Conservation (phyloP, 2,888 invertebrate species). For the Drosophila basisetae region DNA sequence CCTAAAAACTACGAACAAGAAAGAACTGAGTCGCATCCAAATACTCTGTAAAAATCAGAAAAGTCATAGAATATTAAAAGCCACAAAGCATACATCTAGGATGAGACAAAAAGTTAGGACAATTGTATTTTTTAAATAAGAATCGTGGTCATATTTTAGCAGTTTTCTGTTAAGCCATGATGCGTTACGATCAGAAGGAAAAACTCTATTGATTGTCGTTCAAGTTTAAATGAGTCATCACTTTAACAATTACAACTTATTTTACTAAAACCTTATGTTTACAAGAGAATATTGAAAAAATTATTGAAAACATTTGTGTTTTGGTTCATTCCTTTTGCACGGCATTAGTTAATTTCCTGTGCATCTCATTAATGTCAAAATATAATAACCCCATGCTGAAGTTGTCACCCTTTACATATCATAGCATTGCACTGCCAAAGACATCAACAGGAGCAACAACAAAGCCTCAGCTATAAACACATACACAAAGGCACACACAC, state of each 20-base stretch:
- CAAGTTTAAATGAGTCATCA: not conserved
- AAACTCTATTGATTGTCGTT: not conserved
- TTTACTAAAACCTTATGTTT: not conserved
- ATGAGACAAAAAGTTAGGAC: not conserved
- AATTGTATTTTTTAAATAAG: not conserved
- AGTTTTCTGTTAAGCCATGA: not conserved
- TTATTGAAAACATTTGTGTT: not conserved
- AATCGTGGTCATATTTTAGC: not conserved
- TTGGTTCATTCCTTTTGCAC: constrained; percentile 11
- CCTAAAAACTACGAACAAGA: not conserved
- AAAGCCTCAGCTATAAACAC: constrained; percentile 7
- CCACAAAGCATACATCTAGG: not conserved
- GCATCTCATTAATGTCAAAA: constrained; percentile 34
- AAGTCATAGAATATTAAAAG: not conserved
- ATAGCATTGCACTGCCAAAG: constrained; percentile 6
- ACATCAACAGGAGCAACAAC: constrained; percentile 17
- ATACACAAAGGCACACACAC: constrained; percentile 1
- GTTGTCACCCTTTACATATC: constrained; percentile 11
- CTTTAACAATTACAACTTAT: not conserved
- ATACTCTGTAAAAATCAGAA: constrained; percentile 22
- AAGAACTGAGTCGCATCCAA: not conserved
- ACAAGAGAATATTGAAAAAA: not conserved
- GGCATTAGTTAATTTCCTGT: constrained; percentile 33
- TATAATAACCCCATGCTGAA: constrained; percentile 18
- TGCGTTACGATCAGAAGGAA: not conserved